phyloP scores from a whole-genome alignment of 1,140 invertebrate species.

The Drosophila repletoides region DNA sequence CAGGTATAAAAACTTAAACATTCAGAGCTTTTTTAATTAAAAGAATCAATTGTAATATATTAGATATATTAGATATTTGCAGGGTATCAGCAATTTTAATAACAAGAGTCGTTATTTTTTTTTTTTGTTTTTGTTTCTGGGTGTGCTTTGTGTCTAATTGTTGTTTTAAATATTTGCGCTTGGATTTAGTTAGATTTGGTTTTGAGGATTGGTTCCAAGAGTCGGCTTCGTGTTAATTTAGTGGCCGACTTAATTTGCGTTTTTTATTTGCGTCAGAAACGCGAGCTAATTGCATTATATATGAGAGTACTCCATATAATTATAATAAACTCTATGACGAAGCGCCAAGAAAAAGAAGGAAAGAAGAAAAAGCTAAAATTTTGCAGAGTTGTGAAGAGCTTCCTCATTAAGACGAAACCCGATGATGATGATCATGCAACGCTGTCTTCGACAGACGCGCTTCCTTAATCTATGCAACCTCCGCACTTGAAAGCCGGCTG shows the following conservation, averaged over 20 bases:
- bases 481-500: constrained; percentile 54
- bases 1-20: too few relatives aligned
- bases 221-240: constrained; percentile 58
- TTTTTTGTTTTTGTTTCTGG: constrained; percentile 42
- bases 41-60: too few relatives aligned
- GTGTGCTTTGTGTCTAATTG: constrained; percentile 59
- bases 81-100: too few relatives aligned
- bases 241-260: constrained; percentile 54
- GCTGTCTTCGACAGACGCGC: constrained; percentile 43
- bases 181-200: constrained; percentile 28
- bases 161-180: constrained; percentile 67
- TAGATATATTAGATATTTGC: too few relatives aligned
- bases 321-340: constrained; percentile 39
- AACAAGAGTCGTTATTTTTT: background rate
- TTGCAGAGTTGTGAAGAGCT: too few relatives aligned
- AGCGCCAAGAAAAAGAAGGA: constrained; percentile 31
- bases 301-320: constrained; percentile 6
- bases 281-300: constrained; percentile 29
- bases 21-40: too few relatives aligned
- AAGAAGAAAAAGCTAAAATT: constrained; percentile 9
- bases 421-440: constrained; percentile 51
- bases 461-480: constrained; percentile 68
- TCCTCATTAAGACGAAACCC: constrained; percentile 47
- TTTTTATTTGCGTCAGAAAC: constrained; percentile 57
- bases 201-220: constrained; percentile 12